Base-by-base conservation (phyloP, 2,888 invertebrate genomes). In the Aquatica leii region DNA sequence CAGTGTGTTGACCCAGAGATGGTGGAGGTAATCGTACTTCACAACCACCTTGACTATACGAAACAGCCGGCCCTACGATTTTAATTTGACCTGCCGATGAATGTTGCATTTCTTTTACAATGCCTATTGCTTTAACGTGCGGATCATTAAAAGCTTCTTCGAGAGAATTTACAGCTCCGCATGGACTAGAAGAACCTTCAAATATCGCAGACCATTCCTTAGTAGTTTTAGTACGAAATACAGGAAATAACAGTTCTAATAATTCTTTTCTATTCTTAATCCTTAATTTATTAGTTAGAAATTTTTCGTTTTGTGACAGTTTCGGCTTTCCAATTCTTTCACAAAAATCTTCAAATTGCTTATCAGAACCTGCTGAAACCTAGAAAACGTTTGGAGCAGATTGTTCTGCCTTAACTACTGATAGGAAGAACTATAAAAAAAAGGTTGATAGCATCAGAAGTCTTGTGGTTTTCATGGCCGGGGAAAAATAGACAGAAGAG, bases 121-220 rank as follows among this genome's bases (percentile, higher is more conserved):
- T 77, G n/a, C 83, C 86, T 64, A 91, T 88, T 1, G 86, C 84
- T 67, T 87, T 85, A 0, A 97, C 88, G 81, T 98, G 98, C 1
- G 91, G 90, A 84, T 98, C 95, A 53, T 88, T 85, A 79, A 98
- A 98, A 0, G 93, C 94, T 81, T 94, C 89, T 66, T 87, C 82
- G 81, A 98, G 88, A 41, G 86, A 89, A 82, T 98, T 98, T 2
- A 98, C 88, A 0, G 96, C 95, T 0, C 96, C 97, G 74, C 90
- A 92, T 0, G 98, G 95, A 78, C 97, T 94, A 1, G 90, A 83
- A 0, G 90, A 88, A 14, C 87, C 87, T 59, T 90, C 86, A 72
- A 98, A 91, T 40, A 88, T 76, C 0, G 78, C 71, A 65, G 86
- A 81, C 97, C 97, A 97, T 75, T 94, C 88, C 20, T 85, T 83